phyloP scores from a whole-genome alignment of 2,113 vertebrate species.

The Crotalus horridus region DNA sequence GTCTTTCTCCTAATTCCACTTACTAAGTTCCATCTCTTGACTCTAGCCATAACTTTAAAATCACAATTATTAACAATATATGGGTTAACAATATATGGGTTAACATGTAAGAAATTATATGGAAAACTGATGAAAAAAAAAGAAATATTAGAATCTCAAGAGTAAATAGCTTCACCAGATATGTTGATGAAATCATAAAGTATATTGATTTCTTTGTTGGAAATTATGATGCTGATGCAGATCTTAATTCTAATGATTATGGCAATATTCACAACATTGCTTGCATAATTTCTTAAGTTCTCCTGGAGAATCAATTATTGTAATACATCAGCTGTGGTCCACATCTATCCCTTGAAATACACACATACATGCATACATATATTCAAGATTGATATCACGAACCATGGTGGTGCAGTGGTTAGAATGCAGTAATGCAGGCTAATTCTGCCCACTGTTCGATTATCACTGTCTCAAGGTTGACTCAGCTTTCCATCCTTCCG shows the following conservation, averaged over 20 bases:
- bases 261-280: not conserved
- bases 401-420: no score
- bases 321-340: constrained; percentile 1
- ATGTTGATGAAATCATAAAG: not conserved
- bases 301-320: not conserved
- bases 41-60: not conserved
- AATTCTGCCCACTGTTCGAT: no score
- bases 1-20: not conserved
- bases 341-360: constrained; percentile 10
- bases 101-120: not conserved
- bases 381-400: no score
- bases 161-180: not conserved
- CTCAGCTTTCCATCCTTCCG: no score
- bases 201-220: not conserved
- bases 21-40: not conserved
- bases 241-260: constrained; percentile 19
- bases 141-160: constrained; percentile 1
- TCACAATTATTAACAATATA: not conserved
- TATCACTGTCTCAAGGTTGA: no score
- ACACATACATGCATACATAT: no score
- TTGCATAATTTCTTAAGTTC: not conserved
- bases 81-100: not conserved
- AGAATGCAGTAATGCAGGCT: no score
- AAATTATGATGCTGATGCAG: constrained; percentile 3
- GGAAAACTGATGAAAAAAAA: not conserved